Conservation (phyloP, 2,113 vertebrate genomes). For the Datnioides undecimradiatus region DNA sequence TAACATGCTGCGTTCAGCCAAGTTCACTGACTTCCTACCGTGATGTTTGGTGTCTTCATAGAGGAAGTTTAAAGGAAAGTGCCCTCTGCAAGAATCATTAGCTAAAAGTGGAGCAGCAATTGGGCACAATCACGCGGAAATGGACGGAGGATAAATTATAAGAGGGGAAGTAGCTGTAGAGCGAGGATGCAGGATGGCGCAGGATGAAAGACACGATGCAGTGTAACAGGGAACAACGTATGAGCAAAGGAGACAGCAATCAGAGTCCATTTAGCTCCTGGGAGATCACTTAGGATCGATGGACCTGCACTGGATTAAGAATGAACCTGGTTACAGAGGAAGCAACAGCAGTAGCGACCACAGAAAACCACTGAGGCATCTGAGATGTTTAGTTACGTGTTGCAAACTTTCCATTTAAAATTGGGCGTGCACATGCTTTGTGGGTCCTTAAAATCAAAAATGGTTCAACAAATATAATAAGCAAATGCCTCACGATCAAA, state of each 20-base stretch:
- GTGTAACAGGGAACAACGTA: background rate
- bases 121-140: constrained; percentile 43
- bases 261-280: background rate
- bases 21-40: background rate
- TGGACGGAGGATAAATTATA: background rate
- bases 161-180: background rate
- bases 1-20: background rate
- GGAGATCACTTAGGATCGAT: too few relatives aligned
- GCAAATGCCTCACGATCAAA: too few relatives aligned
- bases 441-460: too few relatives aligned
- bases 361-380: too few relatives aligned
- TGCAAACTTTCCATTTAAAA: too few relatives aligned
- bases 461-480: too few relatives aligned
- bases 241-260: too few relatives aligned
- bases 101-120: constrained; percentile 34
- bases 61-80: background rate
- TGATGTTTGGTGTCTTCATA: constrained; percentile 6
- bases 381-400: too few relatives aligned
- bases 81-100: background rate
- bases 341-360: too few relatives aligned
- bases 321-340: too few relatives aligned
- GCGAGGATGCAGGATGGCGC: background rate
- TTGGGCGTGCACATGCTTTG: too few relatives aligned
- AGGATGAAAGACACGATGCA: background rate
- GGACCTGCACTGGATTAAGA: too few relatives aligned